Evolutionary conservation across 2,888 invertebrate species (phyloP), one percentile per base, ranked within the genome.

Genomic region (Stenoptilia bipunctidactyla): DNA sequence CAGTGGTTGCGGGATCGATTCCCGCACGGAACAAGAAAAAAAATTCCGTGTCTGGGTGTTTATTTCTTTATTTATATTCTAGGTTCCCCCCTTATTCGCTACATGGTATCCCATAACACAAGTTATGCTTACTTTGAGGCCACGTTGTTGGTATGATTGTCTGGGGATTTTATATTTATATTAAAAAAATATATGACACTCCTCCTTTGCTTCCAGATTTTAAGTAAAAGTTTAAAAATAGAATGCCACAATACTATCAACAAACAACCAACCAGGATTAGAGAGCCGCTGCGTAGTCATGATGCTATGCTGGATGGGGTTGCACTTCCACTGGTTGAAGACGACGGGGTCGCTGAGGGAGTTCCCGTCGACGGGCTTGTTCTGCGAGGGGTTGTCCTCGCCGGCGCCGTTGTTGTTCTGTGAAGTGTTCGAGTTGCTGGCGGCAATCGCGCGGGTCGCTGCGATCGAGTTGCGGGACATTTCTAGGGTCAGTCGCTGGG

Each of bases 381-480:
- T 71, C 52, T 77, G 75, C 12, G 75, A 43, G 1, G 73, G 66
- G 45, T 65, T 61, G 56, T 74, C 79, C 0, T 53, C 45, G 34
- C 60, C 65, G 25, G 45, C 52, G 2, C 12, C 25, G 9, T 51
- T 47, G 15, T 43, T 46, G 40, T 53, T 41, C 36, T 53, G 56
- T 27, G 57, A 44, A 30, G 34, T 51, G 45, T 42, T 43, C 51
- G 27, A 56, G 50, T 12, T 34, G 42, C 43, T 51, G 27, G 56
- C 50, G 15, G 40, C 34, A 1, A 56, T 42, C 13, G 60, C 70
- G n/a, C 75, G 66, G 0, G 85, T 85, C 35, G 87, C 86, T n/a
- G 87, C 75, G 15, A 87, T 82, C 0, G 88, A 86, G 66, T 89
- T 90, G 41, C 89, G 86, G 1, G 90, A 88, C 71, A 90, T 89